These are phyloP conservation scores for Panagrolaimus sp. DNA, from an alignment of 1,140 invertebrate genomes.

Conservation along the genomic window DNA sequence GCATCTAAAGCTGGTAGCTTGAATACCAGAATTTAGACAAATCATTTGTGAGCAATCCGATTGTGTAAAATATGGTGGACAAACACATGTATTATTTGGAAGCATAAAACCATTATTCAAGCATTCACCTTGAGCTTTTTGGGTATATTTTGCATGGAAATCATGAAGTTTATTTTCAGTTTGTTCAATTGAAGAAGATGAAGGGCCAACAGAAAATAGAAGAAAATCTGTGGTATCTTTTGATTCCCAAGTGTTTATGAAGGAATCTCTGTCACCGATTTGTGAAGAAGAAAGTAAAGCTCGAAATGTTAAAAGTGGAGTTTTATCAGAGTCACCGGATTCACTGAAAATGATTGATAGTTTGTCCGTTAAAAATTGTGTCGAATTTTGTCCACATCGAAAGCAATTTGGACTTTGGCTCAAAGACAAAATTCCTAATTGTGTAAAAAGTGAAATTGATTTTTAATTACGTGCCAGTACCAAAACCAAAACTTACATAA, in stretches of 20 bases:
- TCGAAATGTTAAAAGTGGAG: neutral
- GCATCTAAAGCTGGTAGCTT: neutral
- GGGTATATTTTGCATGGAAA: conserved; percentile 7
- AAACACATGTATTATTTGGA: neutral
- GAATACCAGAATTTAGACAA: neutral
- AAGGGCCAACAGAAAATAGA: neutral
- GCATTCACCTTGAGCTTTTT: neutral
- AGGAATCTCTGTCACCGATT: neutral
- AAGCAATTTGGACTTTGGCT: too few species aligned
- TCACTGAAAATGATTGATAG: neutral
- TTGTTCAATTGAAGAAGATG: neutral
- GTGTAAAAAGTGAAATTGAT: too few species aligned
- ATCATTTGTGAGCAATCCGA: neutral
- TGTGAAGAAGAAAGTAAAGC: neutral
- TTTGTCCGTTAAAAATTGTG: neutral
- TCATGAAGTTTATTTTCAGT: neutral
- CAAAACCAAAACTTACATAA: conserved; percentile 6
- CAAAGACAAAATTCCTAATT: too few species aligned
- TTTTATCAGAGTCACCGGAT: neutral
- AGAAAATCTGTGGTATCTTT: neutral
- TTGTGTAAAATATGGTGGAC: neutral
- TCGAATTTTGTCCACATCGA: too few species aligned
- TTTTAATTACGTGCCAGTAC: neutral
- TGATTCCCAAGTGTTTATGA: neutral
- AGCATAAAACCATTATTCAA: neutral